Conservation (phyloP, 1,140 invertebrate species). For the Saccostrea echinata region DNA sequence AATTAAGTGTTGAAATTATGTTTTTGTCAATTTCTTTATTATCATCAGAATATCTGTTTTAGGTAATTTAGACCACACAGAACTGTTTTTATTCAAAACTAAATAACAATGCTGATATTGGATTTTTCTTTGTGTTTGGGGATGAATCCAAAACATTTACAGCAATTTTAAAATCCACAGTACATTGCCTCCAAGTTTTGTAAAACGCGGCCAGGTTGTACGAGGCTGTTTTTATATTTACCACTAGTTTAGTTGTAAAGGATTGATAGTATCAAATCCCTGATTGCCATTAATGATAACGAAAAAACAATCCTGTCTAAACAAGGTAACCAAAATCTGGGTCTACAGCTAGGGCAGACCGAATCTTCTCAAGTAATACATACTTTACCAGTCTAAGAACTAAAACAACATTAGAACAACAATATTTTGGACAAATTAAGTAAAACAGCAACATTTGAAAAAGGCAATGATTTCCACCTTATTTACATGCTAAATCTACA, state of each 20-base stretch:
- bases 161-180: background rate
- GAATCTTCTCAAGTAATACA: no score
- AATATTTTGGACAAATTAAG: no score
- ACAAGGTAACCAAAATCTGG: no score
- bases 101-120: background rate
- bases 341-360: no score
- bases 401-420: no score
- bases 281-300: background rate
- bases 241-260: constrained; percentile 3
- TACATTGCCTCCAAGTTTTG: background rate
- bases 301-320: background rate
- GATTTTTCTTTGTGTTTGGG: background rate
- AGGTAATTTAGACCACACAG: background rate
- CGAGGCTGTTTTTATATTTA: background rate
- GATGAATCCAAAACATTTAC: background rate
- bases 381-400: no score
- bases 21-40: background rate
- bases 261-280: background rate
- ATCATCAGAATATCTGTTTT: background rate
- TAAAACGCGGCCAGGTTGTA: background rate
- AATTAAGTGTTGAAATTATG: background rate
- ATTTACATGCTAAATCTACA: no score
- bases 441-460: no score
- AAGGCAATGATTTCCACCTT: no score
- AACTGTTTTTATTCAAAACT: background rate